A percentile compares a stretch with the other conserved stretches of the same genome.
Evolutionary conservation across 2,888 invertebrate species (phyloP).

Genomic region (Eupeodes luniger): DNA sequence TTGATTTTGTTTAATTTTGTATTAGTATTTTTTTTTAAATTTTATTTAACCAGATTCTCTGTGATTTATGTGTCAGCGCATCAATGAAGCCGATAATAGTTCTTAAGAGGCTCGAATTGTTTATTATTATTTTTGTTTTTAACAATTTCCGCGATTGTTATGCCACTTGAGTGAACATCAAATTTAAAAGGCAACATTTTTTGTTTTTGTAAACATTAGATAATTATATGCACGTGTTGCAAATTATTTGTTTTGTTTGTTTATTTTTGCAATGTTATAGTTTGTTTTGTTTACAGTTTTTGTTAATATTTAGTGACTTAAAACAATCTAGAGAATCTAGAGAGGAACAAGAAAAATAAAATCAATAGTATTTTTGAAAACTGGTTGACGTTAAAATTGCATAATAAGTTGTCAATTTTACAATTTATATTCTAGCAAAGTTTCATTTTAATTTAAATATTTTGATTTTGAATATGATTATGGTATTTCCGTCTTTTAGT

Average conservation of each 20-base stretch:
- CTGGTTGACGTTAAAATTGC: constrained; percentile 23
- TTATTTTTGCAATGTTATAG: constrained; percentile 40
- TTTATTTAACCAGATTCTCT: constrained; percentile 23
- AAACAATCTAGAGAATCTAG: constrained; percentile 35
- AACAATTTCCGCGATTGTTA: neutral
- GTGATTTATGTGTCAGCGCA: constrained; percentile 51
- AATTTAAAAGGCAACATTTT: constrained; percentile 1
- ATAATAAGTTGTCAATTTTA: constrained; percentile 57
- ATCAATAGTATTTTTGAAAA: constrained; percentile 3
- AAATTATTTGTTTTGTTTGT: neutral
- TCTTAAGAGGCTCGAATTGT: constrained; percentile 9
- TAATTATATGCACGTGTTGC: constrained; percentile 52
- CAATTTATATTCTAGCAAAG: constrained; percentile 17
- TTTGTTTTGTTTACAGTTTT: neutral
- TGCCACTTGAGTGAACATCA: neutral
- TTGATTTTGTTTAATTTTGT: constrained; percentile 4
- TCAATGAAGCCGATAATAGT: constrained; percentile 37
- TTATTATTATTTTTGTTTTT: neutral
- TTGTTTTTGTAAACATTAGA: constrained; percentile 49
- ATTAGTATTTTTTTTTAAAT: constrained; percentile 6
- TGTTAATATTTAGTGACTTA: neutral
- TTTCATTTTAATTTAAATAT: constrained; percentile 4
- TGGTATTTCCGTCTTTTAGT: constrained; percentile 13
- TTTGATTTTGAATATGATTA: neutral
- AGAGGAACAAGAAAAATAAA: constrained; percentile 5